These are phyloP conservation scores for Saturnia japonica DNA, from an alignment of 2,888 invertebrate species.

Conservation along the genomic window DNA sequence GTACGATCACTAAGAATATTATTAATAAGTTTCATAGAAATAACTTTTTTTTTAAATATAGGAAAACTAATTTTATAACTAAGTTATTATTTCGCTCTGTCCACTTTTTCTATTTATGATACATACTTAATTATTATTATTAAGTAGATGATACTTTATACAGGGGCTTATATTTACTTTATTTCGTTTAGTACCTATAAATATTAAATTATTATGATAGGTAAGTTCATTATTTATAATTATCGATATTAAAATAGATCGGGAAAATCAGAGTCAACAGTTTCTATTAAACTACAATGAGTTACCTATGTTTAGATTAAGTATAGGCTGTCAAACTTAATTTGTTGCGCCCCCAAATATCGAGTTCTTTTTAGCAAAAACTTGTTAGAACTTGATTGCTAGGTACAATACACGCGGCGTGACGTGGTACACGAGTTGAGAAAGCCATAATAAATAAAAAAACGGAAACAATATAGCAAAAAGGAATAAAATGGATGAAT, in stretches of 20 bases:
- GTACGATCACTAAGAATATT: conserved; percentile 66
- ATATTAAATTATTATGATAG: conserved; percentile 18
- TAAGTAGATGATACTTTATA: conserved; percentile 44
- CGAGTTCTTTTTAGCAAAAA: too few species aligned
- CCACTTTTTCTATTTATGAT: conserved; percentile 64
- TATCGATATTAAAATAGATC: conserved; percentile 14
- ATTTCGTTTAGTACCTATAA: conserved; percentile 17
- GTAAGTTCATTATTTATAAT: conserved; percentile 24
- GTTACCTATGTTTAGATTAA: too few species aligned
- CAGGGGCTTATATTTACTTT: conserved; percentile 51
- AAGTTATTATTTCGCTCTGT: conserved; percentile 61
- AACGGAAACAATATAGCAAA: too few species aligned
- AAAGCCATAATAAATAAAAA: too few species aligned
- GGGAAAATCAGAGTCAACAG: conserved; percentile 24
- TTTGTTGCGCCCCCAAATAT: too few species aligned
- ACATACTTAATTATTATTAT: conserved; percentile 41
- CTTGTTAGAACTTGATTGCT: too few species aligned
- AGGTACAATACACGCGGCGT: too few species aligned
- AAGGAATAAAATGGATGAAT: too few species aligned
- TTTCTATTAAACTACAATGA: background rate
- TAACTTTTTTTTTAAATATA: conserved; percentile 44
- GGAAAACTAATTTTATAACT: conserved; percentile 18
- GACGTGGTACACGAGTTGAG: too few species aligned
- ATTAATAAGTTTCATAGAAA: conserved; percentile 54
- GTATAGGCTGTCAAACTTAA: too few species aligned